These are phyloP conservation scores for Girardia tigrina DNA, from an alignment of 2,888 invertebrate genomes.

Conservation along the genomic window DNA sequence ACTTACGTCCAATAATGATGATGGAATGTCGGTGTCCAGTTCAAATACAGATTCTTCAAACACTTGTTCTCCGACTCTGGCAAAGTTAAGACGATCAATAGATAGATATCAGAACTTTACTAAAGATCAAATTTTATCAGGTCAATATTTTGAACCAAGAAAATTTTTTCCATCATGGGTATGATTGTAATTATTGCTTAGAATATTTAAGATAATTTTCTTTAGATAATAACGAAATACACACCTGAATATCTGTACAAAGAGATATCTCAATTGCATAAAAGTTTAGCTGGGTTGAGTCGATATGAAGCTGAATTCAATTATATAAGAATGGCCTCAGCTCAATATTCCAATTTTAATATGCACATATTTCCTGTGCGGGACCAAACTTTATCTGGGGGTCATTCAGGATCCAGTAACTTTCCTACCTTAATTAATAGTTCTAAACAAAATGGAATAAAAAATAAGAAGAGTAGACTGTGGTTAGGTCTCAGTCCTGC, in stretches of 20 bases:
- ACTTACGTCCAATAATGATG: neutral
- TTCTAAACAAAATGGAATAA: neutral
- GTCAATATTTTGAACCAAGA: slow-evolving; percentile 6
- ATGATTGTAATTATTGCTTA: neutral
- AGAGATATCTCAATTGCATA: slow-evolving; percentile 2
- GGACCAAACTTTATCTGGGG: neutral
- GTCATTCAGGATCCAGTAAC: neutral
- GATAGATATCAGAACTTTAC: slow-evolving; percentile 19
- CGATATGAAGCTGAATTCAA: neutral
- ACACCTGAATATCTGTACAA: neutral
- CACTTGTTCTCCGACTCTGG: neutral
- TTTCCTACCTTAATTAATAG: neutral
- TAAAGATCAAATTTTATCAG: neutral
- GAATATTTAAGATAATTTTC: neutral
- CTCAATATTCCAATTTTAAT: slow-evolving; percentile 3
- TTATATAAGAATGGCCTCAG: slow-evolving; percentile 3
- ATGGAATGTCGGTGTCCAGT: neutral
- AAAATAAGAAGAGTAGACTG: neutral
- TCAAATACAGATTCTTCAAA: neutral
- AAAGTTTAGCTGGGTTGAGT: neutral
- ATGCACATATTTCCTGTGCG: neutral
- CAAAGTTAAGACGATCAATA: neutral
- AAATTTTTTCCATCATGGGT: slow-evolving; percentile 11
- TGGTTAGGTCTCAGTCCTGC: neutral
- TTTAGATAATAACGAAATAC: neutral